Evolutionary conservation across 2,888 invertebrate genomes (phyloP), one percentile per base, ranked within the genome.

Genomic region (Theristus sp.): DNA sequence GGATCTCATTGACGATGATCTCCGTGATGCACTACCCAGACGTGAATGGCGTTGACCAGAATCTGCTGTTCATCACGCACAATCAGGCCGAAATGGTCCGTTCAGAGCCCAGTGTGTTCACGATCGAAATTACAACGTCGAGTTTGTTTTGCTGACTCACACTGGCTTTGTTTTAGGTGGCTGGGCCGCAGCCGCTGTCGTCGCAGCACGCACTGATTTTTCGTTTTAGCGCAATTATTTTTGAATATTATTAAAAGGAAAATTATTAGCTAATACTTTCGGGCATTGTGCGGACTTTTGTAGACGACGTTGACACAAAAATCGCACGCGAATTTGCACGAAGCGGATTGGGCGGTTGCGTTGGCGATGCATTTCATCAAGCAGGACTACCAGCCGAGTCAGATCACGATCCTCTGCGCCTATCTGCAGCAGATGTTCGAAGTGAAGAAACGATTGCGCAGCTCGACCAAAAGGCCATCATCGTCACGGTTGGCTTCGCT

Each of bases 371-470:
- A 84, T 70, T 74, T 86, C 2, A 70, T 83, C 1, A 72, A 78
- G 56, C 82, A 82, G 73, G 80, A 81, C 0, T 84, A 84, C 65
- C n/a, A n/a, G 0, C 67, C 80, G 0, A 72, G 76, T 0, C 62
- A 86, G 63, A 82, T 89, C 53, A 86, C 86, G 0, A 82, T 88
- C 65, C 75, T 89, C 10, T 80, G 83, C 0, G 82, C 84, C 0
- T 87, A 87, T 70, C 79, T 80, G 13, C 85, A 83, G 2, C 87
- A 87, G 73, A 80, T 83, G 66, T 77, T 80, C 59, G 75, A 80
- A 49, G 75, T 84, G 61, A 77, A 75, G 67, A 76, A 79, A 68
- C 55, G 22, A 24, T n/a, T 52, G 52, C 24, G 52, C 3, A 24
- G 22, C n/a, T 52, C 17, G n/a, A 24, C 24, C 3, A n/a, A n/a